Base-by-base conservation (phyloP, 2,113 vertebrate species). In the Sarotherodon lohbergeri region DNA sequence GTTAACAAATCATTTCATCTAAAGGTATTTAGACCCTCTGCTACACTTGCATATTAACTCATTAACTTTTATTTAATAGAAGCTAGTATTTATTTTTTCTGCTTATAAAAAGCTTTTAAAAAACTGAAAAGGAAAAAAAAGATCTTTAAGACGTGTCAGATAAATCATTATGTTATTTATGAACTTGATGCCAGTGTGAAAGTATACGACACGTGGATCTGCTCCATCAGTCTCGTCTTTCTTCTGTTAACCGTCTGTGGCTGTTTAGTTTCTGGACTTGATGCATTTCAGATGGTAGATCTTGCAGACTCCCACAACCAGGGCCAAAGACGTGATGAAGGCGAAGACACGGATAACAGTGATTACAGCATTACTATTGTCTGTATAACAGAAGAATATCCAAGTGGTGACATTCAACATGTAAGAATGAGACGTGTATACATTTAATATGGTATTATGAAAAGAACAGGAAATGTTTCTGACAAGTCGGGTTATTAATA, bases 311-410 rank as follows among this genome's bases (percentile, higher is more conserved):
- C 39, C 2, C 1, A 9, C 66, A 14, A 4, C 36, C 61, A 66
- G 3, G 34, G 0, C 61, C 12, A 2, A 4, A 24, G 12, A 22
- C 5, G 3, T 5, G n/a, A 71, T 71, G 63, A 71, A 59, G 27
- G 27, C 7, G 1, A 59, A 71, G 66, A 0, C 66, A 0, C 7
- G 2, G n/a, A 9, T 24, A 43, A 43, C 39, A 24, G n/a, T 24
- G 39, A 71, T 43, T 12, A 71, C 2, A 0, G 36, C n/a, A 2
- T 43, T 16, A 24, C 39, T 24, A 6, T 71, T 71, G 66, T 43
- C n/a, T 71, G 66, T 71, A 24, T 71, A 14, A 71, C 63, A 9
- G n/a, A 14, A 71, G 63, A 71, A 43, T 14, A 71, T 71, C 63
- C n/a, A 43, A 71, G 66, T 43, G 36, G 36, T 16, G 66, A 71